These are phyloP conservation scores for Oostethus manadensis DNA, from an alignment of 2,113 vertebrate species.

Conservation along the genomic window DNA sequence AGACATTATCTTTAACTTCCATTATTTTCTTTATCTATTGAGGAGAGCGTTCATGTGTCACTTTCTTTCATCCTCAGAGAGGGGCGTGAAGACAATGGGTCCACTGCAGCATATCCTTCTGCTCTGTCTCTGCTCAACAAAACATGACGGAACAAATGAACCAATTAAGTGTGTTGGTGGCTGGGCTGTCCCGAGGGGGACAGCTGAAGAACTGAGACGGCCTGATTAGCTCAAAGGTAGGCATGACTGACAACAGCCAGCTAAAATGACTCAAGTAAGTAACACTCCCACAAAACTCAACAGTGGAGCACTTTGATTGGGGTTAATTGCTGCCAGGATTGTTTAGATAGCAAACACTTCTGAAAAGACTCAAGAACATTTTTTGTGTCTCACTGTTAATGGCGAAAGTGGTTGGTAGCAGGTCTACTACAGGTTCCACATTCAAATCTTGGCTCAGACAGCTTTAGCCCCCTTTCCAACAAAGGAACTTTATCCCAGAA, in stretches of 20 bases:
- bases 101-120: slow-evolving; percentile 58
- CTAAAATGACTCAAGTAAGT: slow-evolving; percentile 35
- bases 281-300: slow-evolving; percentile 31
- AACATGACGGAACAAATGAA: slow-evolving; percentile 77
- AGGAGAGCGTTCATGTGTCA: slow-evolving; percentile 64
- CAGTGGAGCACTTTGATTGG: slow-evolving; percentile 29
- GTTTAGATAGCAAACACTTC: slow-evolving; percentile 20
- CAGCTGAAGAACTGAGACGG: slow-evolving; percentile 59
- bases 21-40: slow-evolving; percentile 63
- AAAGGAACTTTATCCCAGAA: too few relatives aligned
- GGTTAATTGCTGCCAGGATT: slow-evolving; percentile 33
- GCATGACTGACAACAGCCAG: slow-evolving; percentile 59
- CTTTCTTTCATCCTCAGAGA: slow-evolving; percentile 64
- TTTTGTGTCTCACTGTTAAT: background rate
- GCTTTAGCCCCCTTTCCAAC: background rate
- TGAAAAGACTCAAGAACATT: slow-evolving; percentile 10
- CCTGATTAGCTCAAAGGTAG: slow-evolving; percentile 70
- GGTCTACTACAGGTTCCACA: too few relatives aligned
- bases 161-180: slow-evolving; percentile 72
- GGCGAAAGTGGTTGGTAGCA: too few relatives aligned
- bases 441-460: background rate
- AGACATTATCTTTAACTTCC: slow-evolving; percentile 58
- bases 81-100: slow-evolving; percentile 60
- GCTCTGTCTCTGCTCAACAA: slow-evolving; percentile 70
- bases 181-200: slow-evolving; percentile 56